phyloP scores from a whole-genome alignment of 2,113 vertebrate genomes.

The Columbina picui region DNA sequence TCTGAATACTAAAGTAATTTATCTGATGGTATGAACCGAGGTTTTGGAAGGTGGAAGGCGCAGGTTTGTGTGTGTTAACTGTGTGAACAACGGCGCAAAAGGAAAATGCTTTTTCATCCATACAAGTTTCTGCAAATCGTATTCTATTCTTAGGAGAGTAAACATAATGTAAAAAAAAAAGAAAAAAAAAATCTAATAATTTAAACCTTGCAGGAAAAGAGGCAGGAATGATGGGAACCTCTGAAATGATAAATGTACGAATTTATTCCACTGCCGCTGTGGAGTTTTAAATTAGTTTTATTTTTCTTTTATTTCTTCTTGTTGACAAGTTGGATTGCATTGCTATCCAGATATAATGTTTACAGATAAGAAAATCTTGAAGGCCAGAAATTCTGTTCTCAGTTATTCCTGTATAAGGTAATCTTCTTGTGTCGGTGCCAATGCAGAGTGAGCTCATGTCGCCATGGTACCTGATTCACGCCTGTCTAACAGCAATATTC shows the following conservation, averaged over 20 bases:
- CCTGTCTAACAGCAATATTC: background rate
- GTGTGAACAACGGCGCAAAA: background rate
- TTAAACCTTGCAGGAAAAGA: constrained; percentile 40
- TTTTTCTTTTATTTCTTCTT: constrained; percentile 39
- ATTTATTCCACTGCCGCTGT: constrained; percentile 39
- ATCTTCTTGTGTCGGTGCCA: background rate
- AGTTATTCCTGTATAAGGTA: background rate
- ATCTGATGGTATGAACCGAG: background rate
- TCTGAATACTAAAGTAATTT: background rate
- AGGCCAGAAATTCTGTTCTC: constrained; percentile 35
- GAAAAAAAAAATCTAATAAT: background rate
- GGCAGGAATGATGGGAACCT: background rate
- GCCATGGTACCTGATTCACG: constrained; percentile 12
- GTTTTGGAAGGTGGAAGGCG: background rate
- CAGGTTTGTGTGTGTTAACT: background rate
- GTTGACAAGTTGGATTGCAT: constrained; percentile 40
- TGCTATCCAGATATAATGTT: constrained; percentile 10
- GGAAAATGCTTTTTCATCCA: constrained; percentile 50
- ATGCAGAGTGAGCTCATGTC: background rate
- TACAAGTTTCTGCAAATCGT: constrained; percentile 27
- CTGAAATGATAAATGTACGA: constrained; percentile 56
- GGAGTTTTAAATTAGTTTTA: constrained; percentile 49
- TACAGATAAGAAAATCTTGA: constrained; percentile 45
- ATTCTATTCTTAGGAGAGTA: constrained; percentile 55
- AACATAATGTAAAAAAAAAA: constrained; percentile 8